Evolutionary conservation across 2,888 invertebrate genomes (phyloP).

Genomic region (Drosophila mimetica): DNA sequence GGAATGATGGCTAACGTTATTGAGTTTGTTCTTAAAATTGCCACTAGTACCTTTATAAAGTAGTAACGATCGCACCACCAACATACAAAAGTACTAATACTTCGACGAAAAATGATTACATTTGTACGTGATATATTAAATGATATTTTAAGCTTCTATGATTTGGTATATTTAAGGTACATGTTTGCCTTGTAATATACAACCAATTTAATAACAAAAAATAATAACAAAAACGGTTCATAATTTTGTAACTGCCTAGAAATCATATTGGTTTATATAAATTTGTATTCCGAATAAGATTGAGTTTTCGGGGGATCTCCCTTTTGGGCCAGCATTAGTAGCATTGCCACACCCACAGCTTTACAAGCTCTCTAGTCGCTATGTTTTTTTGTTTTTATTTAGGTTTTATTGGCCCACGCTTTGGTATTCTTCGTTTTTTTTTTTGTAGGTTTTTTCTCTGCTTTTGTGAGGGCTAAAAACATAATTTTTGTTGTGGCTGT

Average conservation of each 20-base stretch:
- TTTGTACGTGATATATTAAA: no score
- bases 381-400: background rate
- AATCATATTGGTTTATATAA: background rate
- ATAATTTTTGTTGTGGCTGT: slow-evolving; percentile 10
- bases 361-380: slow-evolving; percentile 24
- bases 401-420: slow-evolving; percentile 10
- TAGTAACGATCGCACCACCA: no score
- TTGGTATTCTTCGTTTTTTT: background rate
- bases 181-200: no score
- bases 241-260: no score
- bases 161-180: no score
- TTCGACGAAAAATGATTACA: no score
- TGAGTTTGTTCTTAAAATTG: slow-evolving; percentile 19
- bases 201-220: no score
- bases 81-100: no score
- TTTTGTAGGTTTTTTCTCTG: background rate
- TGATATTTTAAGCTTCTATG: no score
- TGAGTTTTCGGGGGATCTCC: slow-evolving; percentile 2
- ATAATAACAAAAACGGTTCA: no score
- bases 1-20: slow-evolving; percentile 10
- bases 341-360: slow-evolving; percentile 29
- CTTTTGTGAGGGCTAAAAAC: slow-evolving; percentile 12
- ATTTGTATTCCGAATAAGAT: background rate
- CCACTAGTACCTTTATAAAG: background rate
- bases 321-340: slow-evolving; percentile 19